Conservation (phyloP, 2,797 vertebrate species). For the Takifugu rubripes region DNA sequence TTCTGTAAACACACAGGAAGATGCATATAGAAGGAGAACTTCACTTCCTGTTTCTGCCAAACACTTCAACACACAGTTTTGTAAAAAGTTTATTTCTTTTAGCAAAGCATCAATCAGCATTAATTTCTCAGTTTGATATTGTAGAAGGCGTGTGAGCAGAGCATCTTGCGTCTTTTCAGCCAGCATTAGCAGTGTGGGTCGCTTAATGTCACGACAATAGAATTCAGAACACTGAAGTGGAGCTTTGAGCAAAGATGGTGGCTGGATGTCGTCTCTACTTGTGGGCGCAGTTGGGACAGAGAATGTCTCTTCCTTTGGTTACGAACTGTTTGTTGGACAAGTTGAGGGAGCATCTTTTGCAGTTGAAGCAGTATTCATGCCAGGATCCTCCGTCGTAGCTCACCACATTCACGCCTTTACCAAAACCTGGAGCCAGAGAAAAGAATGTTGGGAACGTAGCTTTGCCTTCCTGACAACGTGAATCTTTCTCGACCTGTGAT, state of each 20-base stretch:
- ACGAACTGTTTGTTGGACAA: slow-evolving; percentile 93
- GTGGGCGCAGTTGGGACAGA: slow-evolving; percentile 89
- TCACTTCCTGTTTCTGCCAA: not conserved
- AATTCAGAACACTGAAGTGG: not conserved
- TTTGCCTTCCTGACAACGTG: not conserved
- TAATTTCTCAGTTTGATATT: slow-evolving; percentile 14
- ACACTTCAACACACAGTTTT: slow-evolving; percentile 6
- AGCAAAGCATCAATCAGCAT: slow-evolving; percentile 12
- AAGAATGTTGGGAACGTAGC: not conserved
- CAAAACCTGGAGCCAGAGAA: slow-evolving; percentile 78
- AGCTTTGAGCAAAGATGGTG: not conserved
- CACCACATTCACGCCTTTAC: slow-evolving; percentile 94
- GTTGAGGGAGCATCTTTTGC: slow-evolving; percentile 89
- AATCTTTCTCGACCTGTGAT: slow-evolving; percentile 81
- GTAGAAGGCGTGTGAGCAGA: not conserved
- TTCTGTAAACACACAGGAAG: slow-evolving; percentile 10
- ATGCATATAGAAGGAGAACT: slow-evolving; percentile 1
- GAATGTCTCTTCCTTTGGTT: slow-evolving; percentile 81
- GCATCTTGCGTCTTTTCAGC: too few species aligned
- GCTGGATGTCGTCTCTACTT: slow-evolving; percentile 73
- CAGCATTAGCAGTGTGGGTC: too few species aligned
- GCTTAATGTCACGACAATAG: not conserved
- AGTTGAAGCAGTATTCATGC: slow-evolving; percentile 98
- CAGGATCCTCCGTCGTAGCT: slow-evolving; percentile 91
- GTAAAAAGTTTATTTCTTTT: slow-evolving; percentile 51